Conservation (phyloP, 2,888 invertebrate genomes). For the Cerceris rybyensis region DNA sequence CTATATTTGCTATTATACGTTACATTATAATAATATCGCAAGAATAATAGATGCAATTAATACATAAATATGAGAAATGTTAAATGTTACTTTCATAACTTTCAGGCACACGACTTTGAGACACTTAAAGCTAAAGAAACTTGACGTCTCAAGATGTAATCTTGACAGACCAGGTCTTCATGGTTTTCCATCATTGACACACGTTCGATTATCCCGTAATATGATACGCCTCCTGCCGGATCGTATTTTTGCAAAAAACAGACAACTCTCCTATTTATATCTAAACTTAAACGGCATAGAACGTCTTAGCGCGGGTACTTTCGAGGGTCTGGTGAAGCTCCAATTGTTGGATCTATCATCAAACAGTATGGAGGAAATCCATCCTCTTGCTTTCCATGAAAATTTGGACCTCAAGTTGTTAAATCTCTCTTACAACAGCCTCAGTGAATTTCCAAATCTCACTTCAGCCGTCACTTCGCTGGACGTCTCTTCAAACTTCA, state of each 20-base stretch:
- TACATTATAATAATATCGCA: too few species aligned
- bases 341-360: constrained; percentile 87
- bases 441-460: constrained; percentile 69
- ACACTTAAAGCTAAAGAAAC: constrained; percentile 71
- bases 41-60: constrained; percentile 1
- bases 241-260: constrained; percentile 85
- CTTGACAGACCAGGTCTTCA: constrained; percentile 83
- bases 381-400: constrained; percentile 84
- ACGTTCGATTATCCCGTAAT: constrained; percentile 86
- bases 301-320: constrained; percentile 85
- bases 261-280: constrained; percentile 85
- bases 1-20: too few species aligned
- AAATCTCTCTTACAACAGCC: constrained; percentile 83
- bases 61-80: not conserved
- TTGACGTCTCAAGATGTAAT: constrained; percentile 76
- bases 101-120: constrained; percentile 70
- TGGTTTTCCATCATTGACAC: constrained; percentile 85
- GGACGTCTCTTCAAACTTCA: constrained; percentile 72
- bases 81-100: constrained; percentile 18
- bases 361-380: constrained; percentile 86
- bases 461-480: constrained; percentile 58
- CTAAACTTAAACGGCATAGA: constrained; percentile 87
- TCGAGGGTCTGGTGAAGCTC: constrained; percentile 84
- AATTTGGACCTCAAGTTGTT: constrained; percentile 85
- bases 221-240: constrained; percentile 84